Conservation (phyloP, 2,888 invertebrate genomes). For the Alentia gelatinosa region DNA sequence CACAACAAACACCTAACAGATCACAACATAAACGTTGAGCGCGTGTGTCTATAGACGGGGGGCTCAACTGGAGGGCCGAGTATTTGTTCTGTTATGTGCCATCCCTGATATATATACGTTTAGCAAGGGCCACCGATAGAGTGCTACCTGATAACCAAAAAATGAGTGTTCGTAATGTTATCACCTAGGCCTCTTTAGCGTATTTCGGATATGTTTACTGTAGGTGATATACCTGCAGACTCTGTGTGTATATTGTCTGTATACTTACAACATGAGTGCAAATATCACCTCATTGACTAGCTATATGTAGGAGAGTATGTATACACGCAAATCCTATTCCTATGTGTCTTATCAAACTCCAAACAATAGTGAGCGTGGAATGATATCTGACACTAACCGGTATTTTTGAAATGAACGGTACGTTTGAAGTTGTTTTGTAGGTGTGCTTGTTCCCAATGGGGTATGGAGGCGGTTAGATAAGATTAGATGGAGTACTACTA, state of each 20-base stretch:
- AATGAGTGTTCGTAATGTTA: neutral
- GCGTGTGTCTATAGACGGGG: neutral
- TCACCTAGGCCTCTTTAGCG: neutral
- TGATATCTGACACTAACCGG: too few species aligned
- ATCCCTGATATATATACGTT: neutral
- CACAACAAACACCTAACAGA: slow-evolving; percentile 33
- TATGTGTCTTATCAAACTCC: neutral
- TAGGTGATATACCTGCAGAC: neutral
- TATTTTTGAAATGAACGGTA: too few species aligned
- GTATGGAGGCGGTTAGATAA: neutral
- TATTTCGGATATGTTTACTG: neutral
- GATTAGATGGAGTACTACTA: neutral
- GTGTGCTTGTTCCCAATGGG: neutral
- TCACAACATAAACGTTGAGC: slow-evolving; percentile 39
- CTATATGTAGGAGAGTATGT: neutral
- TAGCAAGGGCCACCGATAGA: neutral
- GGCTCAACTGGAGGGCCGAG: neutral
- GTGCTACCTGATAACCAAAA: neutral
- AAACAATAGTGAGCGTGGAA: too few species aligned
- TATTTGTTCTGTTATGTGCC: slow-evolving; percentile 4
- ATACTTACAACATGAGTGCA: neutral
- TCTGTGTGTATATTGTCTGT: neutral
- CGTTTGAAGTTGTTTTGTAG: too few species aligned
- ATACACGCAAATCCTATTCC: neutral
- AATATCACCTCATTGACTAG: neutral